Conservation (phyloP, 2,113 vertebrate species). For the Ophiodon elongatus region DNA sequence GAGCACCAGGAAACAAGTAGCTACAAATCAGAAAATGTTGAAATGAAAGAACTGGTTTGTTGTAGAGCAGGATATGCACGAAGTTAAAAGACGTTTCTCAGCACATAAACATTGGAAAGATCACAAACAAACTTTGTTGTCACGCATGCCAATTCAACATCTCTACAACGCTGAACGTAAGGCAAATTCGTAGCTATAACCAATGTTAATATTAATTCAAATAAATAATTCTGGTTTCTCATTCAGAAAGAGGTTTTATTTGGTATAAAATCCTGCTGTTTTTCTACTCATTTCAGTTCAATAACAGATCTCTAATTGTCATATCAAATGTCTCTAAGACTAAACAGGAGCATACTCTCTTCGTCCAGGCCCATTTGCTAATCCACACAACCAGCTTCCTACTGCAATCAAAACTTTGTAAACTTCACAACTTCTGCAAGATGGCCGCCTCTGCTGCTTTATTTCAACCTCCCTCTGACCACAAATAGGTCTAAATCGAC, state of each 20-base stretch:
- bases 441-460: constrained; percentile 75
- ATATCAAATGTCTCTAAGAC: constrained; percentile 61
- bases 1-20: constrained; percentile 15
- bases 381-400: constrained; percentile 76
- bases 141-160: neutral
- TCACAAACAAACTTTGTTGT: neutral
- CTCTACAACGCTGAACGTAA: neutral
- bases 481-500: constrained; percentile 80
- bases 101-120: neutral
- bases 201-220: neutral
- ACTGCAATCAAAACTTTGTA: constrained; percentile 79
- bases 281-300: neutral
- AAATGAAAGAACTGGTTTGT: constrained; percentile 22
- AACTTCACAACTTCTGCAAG: constrained; percentile 68
- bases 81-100: neutral
- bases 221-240: neutral
- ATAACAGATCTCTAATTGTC: constrained; percentile 54
- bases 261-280: neutral
- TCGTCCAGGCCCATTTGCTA: constrained; percentile 63
- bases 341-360: constrained; percentile 56
- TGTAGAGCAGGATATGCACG: neutral
- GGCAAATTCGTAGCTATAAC: neutral
- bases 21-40: constrained; percentile 13
- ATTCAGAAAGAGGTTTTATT: neutral
- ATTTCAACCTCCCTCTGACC: constrained; percentile 77